Evolutionary conservation across 2,888 invertebrate genomes (phyloP).

Genomic region (Agriopis aurantiaria): DNA sequence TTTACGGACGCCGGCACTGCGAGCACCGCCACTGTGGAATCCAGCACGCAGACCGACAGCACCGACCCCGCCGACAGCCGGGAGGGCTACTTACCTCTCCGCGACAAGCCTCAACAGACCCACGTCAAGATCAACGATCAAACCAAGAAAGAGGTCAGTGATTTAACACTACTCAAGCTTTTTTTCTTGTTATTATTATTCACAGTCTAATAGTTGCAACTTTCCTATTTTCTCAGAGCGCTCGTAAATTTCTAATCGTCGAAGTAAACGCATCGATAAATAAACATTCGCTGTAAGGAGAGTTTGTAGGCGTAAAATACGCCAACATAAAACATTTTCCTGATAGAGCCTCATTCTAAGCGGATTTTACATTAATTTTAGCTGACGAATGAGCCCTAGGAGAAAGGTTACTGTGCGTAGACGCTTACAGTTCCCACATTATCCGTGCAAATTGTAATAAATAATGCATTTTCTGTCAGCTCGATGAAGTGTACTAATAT

Average conservation of each 20-base stretch:
- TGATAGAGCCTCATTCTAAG: slow-evolving; percentile 52
- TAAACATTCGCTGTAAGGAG: slow-evolving; percentile 54
- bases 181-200: slow-evolving; percentile 69
- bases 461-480: slow-evolving; percentile 69
- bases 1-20: slow-evolving; percentile 71
- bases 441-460: slow-evolving; percentile 71
- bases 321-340: slow-evolving; percentile 53
- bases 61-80: slow-evolving; percentile 82
- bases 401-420: slow-evolving; percentile 70
- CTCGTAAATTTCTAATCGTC: slow-evolving; percentile 63
- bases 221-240: slow-evolving; percentile 69
- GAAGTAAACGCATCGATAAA: slow-evolving; percentile 57
- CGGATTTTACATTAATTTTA: slow-evolving; percentile 63
- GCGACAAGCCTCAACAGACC: slow-evolving; percentile 81
- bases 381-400: slow-evolving; percentile 72
- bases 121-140: slow-evolving; percentile 85
- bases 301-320: slow-evolving; percentile 52
- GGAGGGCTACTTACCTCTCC: slow-evolving; percentile 80
- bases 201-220: slow-evolving; percentile 77
- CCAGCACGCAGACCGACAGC: slow-evolving; percentile 70
- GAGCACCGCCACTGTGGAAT: slow-evolving; percentile 71
- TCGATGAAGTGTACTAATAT: slow-evolving; percentile 62
- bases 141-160: slow-evolving; percentile 86
- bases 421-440: slow-evolving; percentile 72
- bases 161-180: slow-evolving; percentile 65